A percentile compares a stretch with the other conserved stretches of the same genome.
Conservation (phyloP, 2,797 vertebrate species). For the Gephyroberyx darwinii region DNA sequence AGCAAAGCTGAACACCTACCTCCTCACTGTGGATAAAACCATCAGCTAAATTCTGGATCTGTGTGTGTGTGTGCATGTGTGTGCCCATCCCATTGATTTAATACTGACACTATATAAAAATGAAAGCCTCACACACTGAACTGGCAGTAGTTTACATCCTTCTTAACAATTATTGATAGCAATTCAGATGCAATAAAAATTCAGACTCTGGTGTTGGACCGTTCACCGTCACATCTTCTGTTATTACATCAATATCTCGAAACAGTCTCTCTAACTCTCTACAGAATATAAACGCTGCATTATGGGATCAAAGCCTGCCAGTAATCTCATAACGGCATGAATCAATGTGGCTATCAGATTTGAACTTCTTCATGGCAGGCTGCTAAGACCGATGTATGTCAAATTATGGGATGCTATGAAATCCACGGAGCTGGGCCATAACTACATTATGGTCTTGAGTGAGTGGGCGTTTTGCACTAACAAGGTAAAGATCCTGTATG, state of each 20-base stretch:
- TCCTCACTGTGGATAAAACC: too few species aligned
- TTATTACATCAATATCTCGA: too few species aligned
- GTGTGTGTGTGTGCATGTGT: background rate
- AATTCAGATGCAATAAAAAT: conserved; percentile 54
- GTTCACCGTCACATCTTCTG: too few species aligned
- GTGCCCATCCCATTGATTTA: background rate
- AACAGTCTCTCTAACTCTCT: conserved; percentile 20
- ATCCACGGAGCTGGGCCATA: conserved; percentile 7
- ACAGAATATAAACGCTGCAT: conserved; percentile 48
- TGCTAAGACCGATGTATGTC: conserved; percentile 48
- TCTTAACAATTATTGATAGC: conserved; percentile 52
- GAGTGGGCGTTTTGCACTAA: conserved; percentile 25
- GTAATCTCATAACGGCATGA: conserved; percentile 57
- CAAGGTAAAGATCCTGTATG: conserved; percentile 16
- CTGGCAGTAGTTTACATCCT: conserved; percentile 48
- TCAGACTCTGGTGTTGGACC: too few species aligned
- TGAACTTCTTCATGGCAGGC: conserved; percentile 57
- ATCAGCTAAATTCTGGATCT: too few species aligned
- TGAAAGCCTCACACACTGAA: background rate
- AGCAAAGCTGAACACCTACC: too few species aligned
- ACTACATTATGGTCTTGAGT: conserved; percentile 42
- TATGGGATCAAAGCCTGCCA: conserved; percentile 64
- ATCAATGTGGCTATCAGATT: conserved; percentile 66
- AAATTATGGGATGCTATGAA: conserved; percentile 30
- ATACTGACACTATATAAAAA: background rate